phyloP scores from a whole-genome alignment of 1,140 invertebrate species.

The Globodera rostochiensis region DNA sequence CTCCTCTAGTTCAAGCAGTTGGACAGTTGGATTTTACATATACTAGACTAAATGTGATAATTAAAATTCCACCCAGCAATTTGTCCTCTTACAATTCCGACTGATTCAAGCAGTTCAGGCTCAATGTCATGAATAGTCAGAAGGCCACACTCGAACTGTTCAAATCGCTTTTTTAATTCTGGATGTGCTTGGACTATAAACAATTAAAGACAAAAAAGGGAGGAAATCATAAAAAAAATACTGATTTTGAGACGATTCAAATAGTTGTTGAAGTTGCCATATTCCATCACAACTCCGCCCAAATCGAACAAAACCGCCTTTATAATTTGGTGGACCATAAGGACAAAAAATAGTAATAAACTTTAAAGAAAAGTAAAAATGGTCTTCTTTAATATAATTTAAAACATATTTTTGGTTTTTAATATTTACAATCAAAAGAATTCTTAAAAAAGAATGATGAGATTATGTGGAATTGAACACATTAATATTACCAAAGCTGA shows the following conservation, averaged over 20 bases:
- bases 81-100: constrained; percentile 8
- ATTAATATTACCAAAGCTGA: too few relatives aligned
- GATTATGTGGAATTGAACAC: too few relatives aligned
- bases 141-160: constrained; percentile 15
- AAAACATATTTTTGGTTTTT: too few relatives aligned
- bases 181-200: constrained; percentile 6
- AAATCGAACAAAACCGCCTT: constrained; percentile 19
- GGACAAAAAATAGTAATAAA: too few relatives aligned
- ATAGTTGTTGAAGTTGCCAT: neutral
- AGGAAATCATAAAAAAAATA: neutral
- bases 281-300: constrained; percentile 23
- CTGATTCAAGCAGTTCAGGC: constrained; percentile 7
- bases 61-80: neutral
- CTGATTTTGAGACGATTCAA: constrained; percentile 15
- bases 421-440: too few relatives aligned
- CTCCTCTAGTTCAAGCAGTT: too few relatives aligned
- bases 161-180: neutral
- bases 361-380: too few relatives aligned
- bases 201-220: neutral
- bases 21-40: too few relatives aligned
- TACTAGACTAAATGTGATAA: neutral
- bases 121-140: constrained; percentile 3
- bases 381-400: too few relatives aligned
- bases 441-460: too few relatives aligned
- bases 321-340: neutral